Conservation (phyloP, 2,888 invertebrate species). For the Cabera pusaria region DNA sequence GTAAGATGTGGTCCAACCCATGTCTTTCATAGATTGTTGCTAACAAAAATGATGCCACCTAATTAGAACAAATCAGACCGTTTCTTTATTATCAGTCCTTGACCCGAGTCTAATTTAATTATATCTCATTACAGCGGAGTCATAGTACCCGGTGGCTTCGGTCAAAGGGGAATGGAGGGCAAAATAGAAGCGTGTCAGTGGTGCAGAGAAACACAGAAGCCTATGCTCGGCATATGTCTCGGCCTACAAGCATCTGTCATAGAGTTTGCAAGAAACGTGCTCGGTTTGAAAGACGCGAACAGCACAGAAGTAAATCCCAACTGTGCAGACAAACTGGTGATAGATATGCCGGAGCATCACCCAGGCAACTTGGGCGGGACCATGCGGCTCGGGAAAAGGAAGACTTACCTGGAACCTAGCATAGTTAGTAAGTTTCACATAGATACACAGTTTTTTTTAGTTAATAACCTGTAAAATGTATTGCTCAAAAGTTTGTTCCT, state of each 20-base stretch:
- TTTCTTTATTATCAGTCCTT: no score
- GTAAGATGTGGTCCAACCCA: no score
- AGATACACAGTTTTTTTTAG: no score
- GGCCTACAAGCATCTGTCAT: constrained; percentile 98
- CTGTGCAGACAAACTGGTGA: constrained; percentile 91
- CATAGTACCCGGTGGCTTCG: constrained; percentile 99
- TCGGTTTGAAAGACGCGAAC: constrained; percentile 90
- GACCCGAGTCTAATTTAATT: no score
- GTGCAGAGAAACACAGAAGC: constrained; percentile 95
- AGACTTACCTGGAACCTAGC: constrained; percentile 89
- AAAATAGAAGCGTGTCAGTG: constrained; percentile 97
- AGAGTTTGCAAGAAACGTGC: constrained; percentile 95
- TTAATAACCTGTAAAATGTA: no score
- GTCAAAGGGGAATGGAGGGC: constrained; percentile 97
- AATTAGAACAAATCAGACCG: no score
- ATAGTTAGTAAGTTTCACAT: constrained; percentile 83
- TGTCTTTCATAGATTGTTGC: no score
- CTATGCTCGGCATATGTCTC: constrained; percentile 98
- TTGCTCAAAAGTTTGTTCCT: no score
- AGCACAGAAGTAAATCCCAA: constrained; percentile 92
- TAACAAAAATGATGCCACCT: no score
- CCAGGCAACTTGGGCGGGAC: constrained; percentile 97
- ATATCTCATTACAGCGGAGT: constrained; percentile 91
- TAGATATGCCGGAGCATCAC: constrained; percentile 99
- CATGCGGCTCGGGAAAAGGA: constrained; percentile 97